phyloP scores from a whole-genome alignment of 2,888 invertebrate species.

The Venusia cambrica region DNA sequence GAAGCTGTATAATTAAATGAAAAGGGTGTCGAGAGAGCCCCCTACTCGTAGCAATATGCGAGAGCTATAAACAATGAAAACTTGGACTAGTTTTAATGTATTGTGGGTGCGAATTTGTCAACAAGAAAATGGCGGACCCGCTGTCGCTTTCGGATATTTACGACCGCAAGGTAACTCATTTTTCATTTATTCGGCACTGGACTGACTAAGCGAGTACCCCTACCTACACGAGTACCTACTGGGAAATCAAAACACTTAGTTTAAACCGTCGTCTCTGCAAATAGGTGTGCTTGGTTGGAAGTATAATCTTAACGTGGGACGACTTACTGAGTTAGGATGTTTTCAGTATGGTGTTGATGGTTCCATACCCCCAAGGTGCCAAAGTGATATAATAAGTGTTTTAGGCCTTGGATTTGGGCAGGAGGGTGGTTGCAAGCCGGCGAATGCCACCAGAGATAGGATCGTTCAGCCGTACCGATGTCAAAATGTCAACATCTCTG shows the following conservation, averaged over 20 bases:
- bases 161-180: constrained; percentile 68
- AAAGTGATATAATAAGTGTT: too few relatives aligned
- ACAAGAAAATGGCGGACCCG: constrained; percentile 76
- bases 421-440: too few relatives aligned
- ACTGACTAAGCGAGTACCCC: constrained; percentile 60
- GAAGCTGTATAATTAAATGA: constrained; percentile 23
- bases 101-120: constrained; percentile 75
- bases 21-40: constrained; percentile 36
- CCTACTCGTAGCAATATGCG: constrained; percentile 55
- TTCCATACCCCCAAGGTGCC: too few relatives aligned
- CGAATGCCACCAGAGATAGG: too few relatives aligned
- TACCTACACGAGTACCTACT: constrained; percentile 58
- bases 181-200: constrained; percentile 63
- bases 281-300: constrained; percentile 28
- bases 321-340: too few relatives aligned
- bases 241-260: constrained; percentile 54
- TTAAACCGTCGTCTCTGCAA: too few relatives aligned
- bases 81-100: constrained; percentile 74
- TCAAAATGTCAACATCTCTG: too few relatives aligned
- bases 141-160: constrained; percentile 71
- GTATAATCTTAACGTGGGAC: too few relatives aligned
- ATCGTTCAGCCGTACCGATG: too few relatives aligned
- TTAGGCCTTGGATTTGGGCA: too few relatives aligned
- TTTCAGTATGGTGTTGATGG: too few relatives aligned
- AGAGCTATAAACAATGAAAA: constrained; percentile 67